Percentiles rank a stretch among this genome's conserved stretches.
Evolutionary conservation across 2,113 vertebrate species (phyloP).

Genomic region (Cottus gobio): DNA sequence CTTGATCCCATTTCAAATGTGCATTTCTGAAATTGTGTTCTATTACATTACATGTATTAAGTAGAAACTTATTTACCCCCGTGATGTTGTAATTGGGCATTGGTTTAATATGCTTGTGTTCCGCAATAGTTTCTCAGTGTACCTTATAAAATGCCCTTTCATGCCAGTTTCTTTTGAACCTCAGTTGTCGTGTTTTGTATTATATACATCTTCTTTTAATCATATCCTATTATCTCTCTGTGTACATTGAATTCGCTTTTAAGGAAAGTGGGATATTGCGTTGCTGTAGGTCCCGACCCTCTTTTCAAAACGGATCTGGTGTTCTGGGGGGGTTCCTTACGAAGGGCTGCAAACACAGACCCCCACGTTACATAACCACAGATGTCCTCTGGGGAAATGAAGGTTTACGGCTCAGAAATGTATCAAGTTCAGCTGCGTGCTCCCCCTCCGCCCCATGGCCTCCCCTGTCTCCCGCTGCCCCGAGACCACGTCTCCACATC

Average conservation of each 20-base stretch:
- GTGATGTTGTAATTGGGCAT: not conserved
- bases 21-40: not conserved
- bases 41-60: not conserved
- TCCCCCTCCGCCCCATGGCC: constrained; percentile 26
- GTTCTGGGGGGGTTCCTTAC: constrained; percentile 57
- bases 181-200: too few relatives aligned
- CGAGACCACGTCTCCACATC: constrained; percentile 55
- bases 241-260: constrained; percentile 23
- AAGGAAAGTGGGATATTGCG: constrained; percentile 18
- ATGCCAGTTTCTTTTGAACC: not conserved
- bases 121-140: not conserved
- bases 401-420: constrained; percentile 67
- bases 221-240: constrained; percentile 3
- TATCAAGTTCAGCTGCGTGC: constrained; percentile 68
- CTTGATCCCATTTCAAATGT: not conserved
- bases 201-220: constrained; percentile 19
- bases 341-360: constrained; percentile 66
- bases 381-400: constrained; percentile 61
- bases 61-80: not conserved
- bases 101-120: constrained; percentile 2
- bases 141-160: not conserved
- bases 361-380: constrained; percentile 70
- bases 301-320: constrained; percentile 35
- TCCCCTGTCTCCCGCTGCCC: constrained; percentile 43
- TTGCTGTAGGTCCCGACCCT: constrained; percentile 43